Base-by-base conservation (phyloP, 2,113 vertebrate species). In the Amia ocellicauda region DNA sequence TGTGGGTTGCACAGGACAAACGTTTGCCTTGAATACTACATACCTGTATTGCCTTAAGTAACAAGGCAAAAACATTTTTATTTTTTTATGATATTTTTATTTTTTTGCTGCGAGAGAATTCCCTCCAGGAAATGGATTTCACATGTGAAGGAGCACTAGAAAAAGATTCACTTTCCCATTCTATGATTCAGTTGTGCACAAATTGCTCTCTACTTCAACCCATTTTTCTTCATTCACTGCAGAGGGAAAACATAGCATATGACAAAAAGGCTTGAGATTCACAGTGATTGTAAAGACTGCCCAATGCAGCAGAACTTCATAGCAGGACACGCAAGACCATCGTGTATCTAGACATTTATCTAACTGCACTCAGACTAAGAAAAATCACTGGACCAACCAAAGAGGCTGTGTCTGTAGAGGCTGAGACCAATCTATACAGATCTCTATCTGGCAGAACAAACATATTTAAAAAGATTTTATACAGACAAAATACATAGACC, bases 131-230 rank as follows among this genome's bases (percentile, higher is more conserved):
- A 45, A 45, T 24, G 36, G 19, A 26, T 45, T 60, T 60, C 31
- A 60, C 36, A 40, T 60, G 13, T n/a, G 23, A 60, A 27, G 24
- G 36, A 24, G 13, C 24, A 41, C 13, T 3, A 14, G 58, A 19
- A 24, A 24, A 42, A 23, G 20, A 45, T 27, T 16, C 41, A 16
- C 22, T 43, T 45, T 45, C 42, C 40, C 7, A 40, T 45, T 10
- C 41, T 45, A n/a, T 43, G 58, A 60, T 45, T 45, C 40, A 60
- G 58, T 41, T 60, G 31, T 60, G 17, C 41, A 22, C 31, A 60
- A 60, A 60, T 60, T 60, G 58, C 22, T 47, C 41, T 60, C 40
- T 2, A 43, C 22, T 26, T 23, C 36, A 24, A 26, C 19, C 40
- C 58, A 60, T 60, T 43, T 27, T 60, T 60, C 41, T 45, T 45